phyloP scores from a whole-genome alignment of 2,888 invertebrate species.

The Scaeva pyrastri region DNA sequence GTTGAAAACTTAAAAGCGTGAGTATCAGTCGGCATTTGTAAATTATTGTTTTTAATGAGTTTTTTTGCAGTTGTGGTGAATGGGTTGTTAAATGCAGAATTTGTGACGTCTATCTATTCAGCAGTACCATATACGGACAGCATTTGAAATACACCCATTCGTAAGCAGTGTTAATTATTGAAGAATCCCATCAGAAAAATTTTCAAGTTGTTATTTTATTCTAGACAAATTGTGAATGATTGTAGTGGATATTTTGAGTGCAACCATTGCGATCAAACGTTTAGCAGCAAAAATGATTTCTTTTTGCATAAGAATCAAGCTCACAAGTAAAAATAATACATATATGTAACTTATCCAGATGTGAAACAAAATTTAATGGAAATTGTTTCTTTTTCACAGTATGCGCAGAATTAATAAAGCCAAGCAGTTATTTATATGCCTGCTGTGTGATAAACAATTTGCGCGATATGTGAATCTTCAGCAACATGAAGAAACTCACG shows the following conservation, averaged over 20 bases:
- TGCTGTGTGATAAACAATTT: slow-evolving; percentile 69
- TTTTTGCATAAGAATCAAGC: slow-evolving; percentile 72
- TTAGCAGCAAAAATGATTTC: slow-evolving; percentile 70
- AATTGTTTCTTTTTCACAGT: slow-evolving; percentile 12
- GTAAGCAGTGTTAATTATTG: slow-evolving; percentile 35
- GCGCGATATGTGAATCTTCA: slow-evolving; percentile 60
- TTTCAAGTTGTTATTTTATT: neutral
- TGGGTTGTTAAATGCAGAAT: slow-evolving; percentile 70
- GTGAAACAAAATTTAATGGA: too few species aligned
- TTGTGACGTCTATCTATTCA: slow-evolving; percentile 68
- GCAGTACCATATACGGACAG: slow-evolving; percentile 70
- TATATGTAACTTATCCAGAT: too few species aligned
- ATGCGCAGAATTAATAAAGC: slow-evolving; percentile 71
- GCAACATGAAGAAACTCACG: slow-evolving; percentile 67
- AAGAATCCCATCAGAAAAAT: neutral
- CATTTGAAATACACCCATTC: slow-evolving; percentile 73
- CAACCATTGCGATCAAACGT: slow-evolving; percentile 68
- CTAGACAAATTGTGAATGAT: slow-evolving; percentile 70
- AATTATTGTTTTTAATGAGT: neutral
- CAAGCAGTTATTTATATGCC: slow-evolving; percentile 67
- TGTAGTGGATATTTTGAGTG: slow-evolving; percentile 69
- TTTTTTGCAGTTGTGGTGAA: slow-evolving; percentile 59
- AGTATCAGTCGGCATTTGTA: neutral
- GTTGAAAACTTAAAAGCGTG: slow-evolving; percentile 66
- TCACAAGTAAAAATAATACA: slow-evolving; percentile 54